Base-by-base conservation (phyloP, 2,113 vertebrate species). In the Ursus arctos region DNA sequence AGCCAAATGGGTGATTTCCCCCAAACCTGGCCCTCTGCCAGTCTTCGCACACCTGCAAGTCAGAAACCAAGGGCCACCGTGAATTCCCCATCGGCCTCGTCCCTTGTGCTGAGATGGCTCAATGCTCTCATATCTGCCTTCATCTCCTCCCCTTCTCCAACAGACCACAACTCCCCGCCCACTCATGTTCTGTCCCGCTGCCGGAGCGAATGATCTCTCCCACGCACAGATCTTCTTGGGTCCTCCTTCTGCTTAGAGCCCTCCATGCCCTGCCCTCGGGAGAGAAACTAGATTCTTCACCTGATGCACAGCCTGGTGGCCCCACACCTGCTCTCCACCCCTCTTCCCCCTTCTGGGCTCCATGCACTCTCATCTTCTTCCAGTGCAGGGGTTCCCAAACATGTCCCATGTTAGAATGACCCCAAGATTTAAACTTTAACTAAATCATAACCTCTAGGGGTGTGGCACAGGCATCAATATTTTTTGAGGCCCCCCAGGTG, bases 291-390 rank as follows among this genome's bases (percentile, higher is more conserved):
- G 49, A 14, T 33, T 21, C 53, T 49, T 67, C 15, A 36, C 28
- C 43, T 8, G 10, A 19, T 3, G 28, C 28, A 0, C 22, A 26
- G 24, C 77, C 84, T 13, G 33, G 10, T 0, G 1, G 12, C 51
- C 10, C 21, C 28, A 9, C 2, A 6, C 40, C 10, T 21, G 14
- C 31, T 15, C 31, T 36, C 36, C 51, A 33, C 0, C 0, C n/a
- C 16, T 12, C 21, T 59, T 40, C n/a, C 12, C 49, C 5, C 1
- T 63, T 40, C 55, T 11, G 16, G 2, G 21, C 2, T 49, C 72
- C n/a, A 24, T 0, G 12, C 1, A 2, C 36, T n/a, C 59, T 33
- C 15, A 22, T 19, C 31, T 77, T 15, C 57, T 36, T 71, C 51
- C 22, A 65, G 7, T 6, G 24, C 22, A 21, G n/a, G 61, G 28